Percentiles rank a stretch among this genome's conserved stretches.
These are phyloP conservation scores for Piaya cayana DNA, from an alignment of 2,113 vertebrate genomes.

Conservation along the genomic window DNA sequence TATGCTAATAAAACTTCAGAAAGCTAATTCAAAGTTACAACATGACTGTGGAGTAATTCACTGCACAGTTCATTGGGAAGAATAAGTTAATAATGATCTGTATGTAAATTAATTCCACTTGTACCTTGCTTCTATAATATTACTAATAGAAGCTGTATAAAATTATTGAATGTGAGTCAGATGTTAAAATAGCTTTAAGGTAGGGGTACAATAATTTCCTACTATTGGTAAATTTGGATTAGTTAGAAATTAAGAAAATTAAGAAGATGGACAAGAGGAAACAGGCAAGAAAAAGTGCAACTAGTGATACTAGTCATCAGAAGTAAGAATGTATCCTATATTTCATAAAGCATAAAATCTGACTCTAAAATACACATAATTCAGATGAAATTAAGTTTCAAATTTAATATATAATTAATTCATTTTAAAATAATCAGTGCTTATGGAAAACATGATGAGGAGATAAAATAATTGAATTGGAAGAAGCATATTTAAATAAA, in stretches of 20 bases:
- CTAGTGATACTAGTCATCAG: background rate
- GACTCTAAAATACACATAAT: background rate
- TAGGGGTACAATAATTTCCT: background rate
- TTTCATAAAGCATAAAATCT: background rate
- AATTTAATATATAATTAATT: background rate
- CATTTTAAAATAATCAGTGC: background rate
- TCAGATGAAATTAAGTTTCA: background rate
- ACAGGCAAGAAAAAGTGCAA: background rate
- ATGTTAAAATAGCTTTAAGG: background rate
- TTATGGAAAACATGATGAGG: background rate
- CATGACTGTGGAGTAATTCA: background rate
- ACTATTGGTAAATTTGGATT: slow-evolving; percentile 24
- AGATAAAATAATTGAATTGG: background rate
- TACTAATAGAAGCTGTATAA: background rate
- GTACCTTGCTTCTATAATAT: background rate
- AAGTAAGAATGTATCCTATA: background rate
- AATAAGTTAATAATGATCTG: background rate
- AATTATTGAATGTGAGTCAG: background rate
- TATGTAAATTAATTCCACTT: background rate
- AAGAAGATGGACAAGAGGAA: background rate
- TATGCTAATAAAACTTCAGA: background rate
- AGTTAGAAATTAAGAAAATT: slow-evolving; percentile 32
- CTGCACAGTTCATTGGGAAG: slow-evolving; percentile 6
- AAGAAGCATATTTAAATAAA: background rate
- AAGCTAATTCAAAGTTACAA: background rate